A percentile compares a stretch with the other conserved stretches of the same genome.
These are phyloP conservation scores for Bemisia tabaci DNA, from an alignment of 1,140 invertebrate genomes.

Conservation along the genomic window DNA sequence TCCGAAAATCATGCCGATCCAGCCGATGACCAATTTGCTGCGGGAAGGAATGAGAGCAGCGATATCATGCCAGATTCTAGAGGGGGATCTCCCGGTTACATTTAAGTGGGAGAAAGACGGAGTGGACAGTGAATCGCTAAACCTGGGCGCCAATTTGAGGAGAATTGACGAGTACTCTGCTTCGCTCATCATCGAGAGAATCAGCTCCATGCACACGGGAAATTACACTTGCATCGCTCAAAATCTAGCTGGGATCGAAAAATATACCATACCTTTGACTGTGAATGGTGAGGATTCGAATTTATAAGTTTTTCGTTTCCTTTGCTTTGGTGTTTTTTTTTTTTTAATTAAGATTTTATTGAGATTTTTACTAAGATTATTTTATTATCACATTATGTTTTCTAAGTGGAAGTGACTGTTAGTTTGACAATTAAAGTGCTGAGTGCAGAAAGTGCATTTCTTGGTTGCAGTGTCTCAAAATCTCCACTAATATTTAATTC, in stretches of 20 bases:
- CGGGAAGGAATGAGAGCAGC: slow-evolving; percentile 83
- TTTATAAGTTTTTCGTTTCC: not conserved
- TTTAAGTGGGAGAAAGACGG: slow-evolving; percentile 73
- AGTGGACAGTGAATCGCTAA: slow-evolving; percentile 32
- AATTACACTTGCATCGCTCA: slow-evolving; percentile 81
- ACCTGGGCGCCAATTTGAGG: slow-evolving; percentile 37
- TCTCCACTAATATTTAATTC: too few relatives aligned
- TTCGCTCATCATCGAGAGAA: slow-evolving; percentile 73
- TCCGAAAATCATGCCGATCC: slow-evolving; percentile 73
- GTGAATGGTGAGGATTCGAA: slow-evolving; percentile 68
- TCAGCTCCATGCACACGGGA: slow-evolving; percentile 65
- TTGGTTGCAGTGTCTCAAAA: too few relatives aligned
- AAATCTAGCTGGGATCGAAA: slow-evolving; percentile 64
- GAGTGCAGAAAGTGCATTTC: too few relatives aligned
- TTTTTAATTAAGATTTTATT: too few relatives aligned
- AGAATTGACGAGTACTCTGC: slow-evolving; percentile 75
- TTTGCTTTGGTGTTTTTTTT: too few relatives aligned
- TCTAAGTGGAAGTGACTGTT: too few relatives aligned
- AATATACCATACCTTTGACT: slow-evolving; percentile 56
- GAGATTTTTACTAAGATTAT: too few relatives aligned
- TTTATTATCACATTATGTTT: too few relatives aligned
- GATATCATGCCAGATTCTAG: slow-evolving; percentile 84
- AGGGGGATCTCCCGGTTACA: slow-evolving; percentile 83
- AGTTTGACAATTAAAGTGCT: too few relatives aligned
- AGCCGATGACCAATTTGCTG: slow-evolving; percentile 61